phyloP scores from a whole-genome alignment of 2,888 invertebrate species.

The Ptilodon capucinus region DNA sequence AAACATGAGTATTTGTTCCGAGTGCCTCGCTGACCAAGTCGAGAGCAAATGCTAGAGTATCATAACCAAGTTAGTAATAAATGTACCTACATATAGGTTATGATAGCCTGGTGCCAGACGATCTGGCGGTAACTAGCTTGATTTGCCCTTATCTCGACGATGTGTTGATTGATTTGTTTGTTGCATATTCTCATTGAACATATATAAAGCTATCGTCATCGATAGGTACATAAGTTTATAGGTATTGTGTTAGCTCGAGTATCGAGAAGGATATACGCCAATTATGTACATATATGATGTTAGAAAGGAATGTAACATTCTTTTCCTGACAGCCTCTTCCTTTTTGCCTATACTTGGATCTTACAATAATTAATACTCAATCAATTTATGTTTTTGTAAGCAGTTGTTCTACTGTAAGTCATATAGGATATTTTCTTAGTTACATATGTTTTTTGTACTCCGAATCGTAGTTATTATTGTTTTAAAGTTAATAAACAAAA shows the following conservation, averaged over 20 bases:
- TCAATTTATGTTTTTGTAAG: too few relatives aligned
- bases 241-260: not conserved
- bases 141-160: not conserved
- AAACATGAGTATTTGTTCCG: too few relatives aligned
- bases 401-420: too few relatives aligned
- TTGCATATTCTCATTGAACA: not conserved
- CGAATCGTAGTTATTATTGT: too few relatives aligned
- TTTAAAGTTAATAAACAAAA: too few relatives aligned
- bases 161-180: not conserved
- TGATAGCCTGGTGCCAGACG: not conserved
- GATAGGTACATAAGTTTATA: not conserved
- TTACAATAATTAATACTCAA: not conserved
- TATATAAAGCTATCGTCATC: not conserved
- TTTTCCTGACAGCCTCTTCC: not conserved
- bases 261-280: not conserved
- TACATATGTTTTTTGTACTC: too few relatives aligned
- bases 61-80: not conserved
- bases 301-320: not conserved
- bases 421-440: too few relatives aligned
- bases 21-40: too few relatives aligned
- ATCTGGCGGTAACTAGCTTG: not conserved
- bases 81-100: not conserved
- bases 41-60: too few relatives aligned
- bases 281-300: not conserved
- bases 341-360: not conserved